Evolutionary conservation across 2,113 vertebrate genomes (phyloP), one percentile per base, ranked within the genome.

Genomic region (Xiphophorus couchianus): DNA sequence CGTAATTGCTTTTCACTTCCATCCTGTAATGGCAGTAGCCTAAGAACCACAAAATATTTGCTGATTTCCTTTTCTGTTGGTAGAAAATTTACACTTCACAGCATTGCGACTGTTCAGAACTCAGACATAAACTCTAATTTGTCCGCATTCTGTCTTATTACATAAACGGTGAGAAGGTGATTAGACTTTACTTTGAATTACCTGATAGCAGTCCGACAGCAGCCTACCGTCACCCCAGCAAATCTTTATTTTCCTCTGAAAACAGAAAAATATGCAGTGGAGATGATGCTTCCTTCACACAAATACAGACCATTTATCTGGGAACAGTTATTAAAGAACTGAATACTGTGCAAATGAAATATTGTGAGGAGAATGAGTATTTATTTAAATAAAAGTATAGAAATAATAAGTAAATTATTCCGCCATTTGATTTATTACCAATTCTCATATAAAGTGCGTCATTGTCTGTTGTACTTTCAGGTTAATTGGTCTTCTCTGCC

Each of bases 1-100:
- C 31, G 62, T 81, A 12, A 76, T 73, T 70, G 48, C 66, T 62
- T 74, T 61, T 72, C 61, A 62, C 22, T 66, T 76, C 61, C 64
- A 27, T 63, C 62, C 6, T 51, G 62, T 15, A 64, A 31, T 17
- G 73, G 31, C 44, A 60, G 69, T 54, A 66, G 39, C 14, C 61
- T 78, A 30, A 72, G 54, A 72, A 39, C 35, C 42, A 58, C 60
- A 62, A 33, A 71, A 75, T 69, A 35, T 69, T n/a, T 69, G 25
- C 44, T 48, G 22, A 72, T 42, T 25, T 22, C 76, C 75, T 77
- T 58, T 12, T 58, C 37, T 39, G 39, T 64, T 77, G 48, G 28
- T 54, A 33, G 60, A 8, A 62, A 73, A 70, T 69, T 15, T 69
- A 31, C n/a, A 66, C 8, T 37, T 67, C 42, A 37, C 35, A 28